phyloP scores from a whole-genome alignment of 1,140 invertebrate genomes.

The Aethina tumida region DNA sequence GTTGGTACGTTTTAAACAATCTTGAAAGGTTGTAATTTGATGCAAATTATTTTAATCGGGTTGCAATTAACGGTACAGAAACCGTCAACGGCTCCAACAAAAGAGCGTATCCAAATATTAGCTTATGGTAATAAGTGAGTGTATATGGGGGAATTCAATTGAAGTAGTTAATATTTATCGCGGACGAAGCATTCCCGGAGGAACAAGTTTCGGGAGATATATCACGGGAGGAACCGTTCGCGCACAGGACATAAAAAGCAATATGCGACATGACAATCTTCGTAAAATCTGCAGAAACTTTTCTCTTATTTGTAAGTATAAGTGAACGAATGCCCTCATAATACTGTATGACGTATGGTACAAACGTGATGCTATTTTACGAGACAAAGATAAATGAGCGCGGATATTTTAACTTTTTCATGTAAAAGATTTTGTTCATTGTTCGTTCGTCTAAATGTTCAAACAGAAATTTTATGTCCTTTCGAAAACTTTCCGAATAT shows the following conservation, averaged over 20 bases:
- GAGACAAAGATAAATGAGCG: constrained; percentile 17
- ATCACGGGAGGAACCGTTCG: constrained; percentile 8
- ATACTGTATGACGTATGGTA: constrained; percentile 17
- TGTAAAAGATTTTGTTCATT: constrained; percentile 16
- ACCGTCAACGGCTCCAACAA: too few relatives aligned
- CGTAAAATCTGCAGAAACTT: constrained; percentile 17
- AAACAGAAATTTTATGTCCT: constrained; percentile 13
- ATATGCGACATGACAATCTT: constrained; percentile 19
- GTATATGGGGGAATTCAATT: too few relatives aligned
- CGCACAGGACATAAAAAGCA: constrained; percentile 15
- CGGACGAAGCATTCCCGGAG: too few relatives aligned
- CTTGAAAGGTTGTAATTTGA: too few relatives aligned
- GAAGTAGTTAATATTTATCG: too few relatives aligned
- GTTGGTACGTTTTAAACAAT: too few relatives aligned
- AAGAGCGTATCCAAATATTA: too few relatives aligned
- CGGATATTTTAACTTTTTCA: constrained; percentile 15
- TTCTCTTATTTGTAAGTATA: constrained; percentile 21
- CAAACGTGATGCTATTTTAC: constrained; percentile 18
- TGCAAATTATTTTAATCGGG: too few relatives aligned
- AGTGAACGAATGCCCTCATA: constrained; percentile 15
- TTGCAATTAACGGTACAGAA: too few relatives aligned
- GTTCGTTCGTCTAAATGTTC: constrained; percentile 6
- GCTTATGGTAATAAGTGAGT: too few relatives aligned
- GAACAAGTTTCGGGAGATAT: too few relatives aligned
- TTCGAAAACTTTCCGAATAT: constrained; percentile 17